phyloP scores from a whole-genome alignment of 2,888 invertebrate species.

The Cremastinae sp. region DNA sequence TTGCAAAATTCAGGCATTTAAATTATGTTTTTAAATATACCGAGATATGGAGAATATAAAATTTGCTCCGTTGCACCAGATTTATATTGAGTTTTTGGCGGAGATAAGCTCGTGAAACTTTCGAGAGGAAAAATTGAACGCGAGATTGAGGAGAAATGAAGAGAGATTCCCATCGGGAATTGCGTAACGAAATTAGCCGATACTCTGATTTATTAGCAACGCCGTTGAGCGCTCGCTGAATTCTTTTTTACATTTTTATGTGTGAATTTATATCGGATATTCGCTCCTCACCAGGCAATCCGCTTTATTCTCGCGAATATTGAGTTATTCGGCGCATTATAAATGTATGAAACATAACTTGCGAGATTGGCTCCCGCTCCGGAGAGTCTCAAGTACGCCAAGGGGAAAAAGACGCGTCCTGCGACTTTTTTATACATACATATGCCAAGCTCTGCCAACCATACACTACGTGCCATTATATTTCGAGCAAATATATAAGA shows the following conservation, averaged over 20 bases:
- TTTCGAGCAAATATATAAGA: too few relatives aligned
- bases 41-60: too few relatives aligned
- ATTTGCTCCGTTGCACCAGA: too few relatives aligned
- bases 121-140: not conserved
- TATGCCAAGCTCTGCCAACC: not conserved
- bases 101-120: not conserved
- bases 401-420: conserved; percentile 13
- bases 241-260: conserved; percentile 11
- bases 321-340: conserved; percentile 54
- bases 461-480: conserved; percentile 8
- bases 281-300: conserved; percentile 3
- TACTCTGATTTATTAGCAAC: conserved; percentile 68
- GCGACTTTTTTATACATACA: not conserved
- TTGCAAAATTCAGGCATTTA: too few relatives aligned
- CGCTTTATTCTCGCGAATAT: conserved; percentile 39
- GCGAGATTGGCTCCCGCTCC: conserved; percentile 57
- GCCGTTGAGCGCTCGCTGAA: conserved; percentile 32
- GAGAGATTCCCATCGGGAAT: conserved; percentile 41
- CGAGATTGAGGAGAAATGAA: conserved; percentile 29
- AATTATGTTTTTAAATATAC: too few relatives aligned
- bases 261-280: not conserved
- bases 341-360: conserved; percentile 63
- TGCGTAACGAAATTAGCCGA: conserved; percentile 70
- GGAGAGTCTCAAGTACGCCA: not conserved
- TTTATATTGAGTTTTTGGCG: conserved; percentile 17